These are phyloP conservation scores for Drosophila trichaetosa DNA, from an alignment of 2,888 invertebrate genomes.

Conservation along the genomic window DNA sequence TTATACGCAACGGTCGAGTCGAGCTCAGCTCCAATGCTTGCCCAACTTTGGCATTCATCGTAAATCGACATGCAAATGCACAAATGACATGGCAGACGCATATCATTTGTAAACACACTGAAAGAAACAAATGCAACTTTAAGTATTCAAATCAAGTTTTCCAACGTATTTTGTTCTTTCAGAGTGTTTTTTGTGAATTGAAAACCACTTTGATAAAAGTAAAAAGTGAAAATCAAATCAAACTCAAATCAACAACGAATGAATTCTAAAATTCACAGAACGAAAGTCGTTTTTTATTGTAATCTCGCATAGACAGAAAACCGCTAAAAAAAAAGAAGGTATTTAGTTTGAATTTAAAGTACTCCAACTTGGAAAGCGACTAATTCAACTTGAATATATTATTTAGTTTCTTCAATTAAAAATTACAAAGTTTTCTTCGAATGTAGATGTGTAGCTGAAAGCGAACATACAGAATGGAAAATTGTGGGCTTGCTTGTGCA, in stretches of 20 bases:
- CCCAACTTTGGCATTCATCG: constrained; percentile 57
- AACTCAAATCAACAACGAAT: not conserved
- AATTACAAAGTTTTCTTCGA: not conserved
- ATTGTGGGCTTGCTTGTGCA: constrained; percentile 49
- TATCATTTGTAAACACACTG: constrained; percentile 19
- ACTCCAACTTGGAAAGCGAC: not conserved
- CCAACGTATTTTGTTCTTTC: not conserved
- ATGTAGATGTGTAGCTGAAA: not conserved
- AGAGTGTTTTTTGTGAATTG: not conserved
- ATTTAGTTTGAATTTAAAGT: not conserved
- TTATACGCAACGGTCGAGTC: constrained; percentile 22
- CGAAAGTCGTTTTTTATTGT: not conserved
- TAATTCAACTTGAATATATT: not conserved
- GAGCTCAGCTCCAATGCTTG: constrained; percentile 14
- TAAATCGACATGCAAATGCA: constrained; percentile 72
- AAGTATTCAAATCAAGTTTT: not conserved
- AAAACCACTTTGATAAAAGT: not conserved
- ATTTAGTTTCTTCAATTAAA: not conserved
- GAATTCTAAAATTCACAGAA: not conserved
- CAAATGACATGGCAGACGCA: constrained; percentile 67
- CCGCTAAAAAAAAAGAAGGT: not conserved
- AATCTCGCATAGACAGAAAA: not conserved
- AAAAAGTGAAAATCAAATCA: not conserved
- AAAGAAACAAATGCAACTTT: not conserved
- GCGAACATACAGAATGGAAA: constrained; percentile 38